Base-by-base conservation (phyloP, 2,888 invertebrate genomes). In the Lepeophtheirus nordmannii region DNA sequence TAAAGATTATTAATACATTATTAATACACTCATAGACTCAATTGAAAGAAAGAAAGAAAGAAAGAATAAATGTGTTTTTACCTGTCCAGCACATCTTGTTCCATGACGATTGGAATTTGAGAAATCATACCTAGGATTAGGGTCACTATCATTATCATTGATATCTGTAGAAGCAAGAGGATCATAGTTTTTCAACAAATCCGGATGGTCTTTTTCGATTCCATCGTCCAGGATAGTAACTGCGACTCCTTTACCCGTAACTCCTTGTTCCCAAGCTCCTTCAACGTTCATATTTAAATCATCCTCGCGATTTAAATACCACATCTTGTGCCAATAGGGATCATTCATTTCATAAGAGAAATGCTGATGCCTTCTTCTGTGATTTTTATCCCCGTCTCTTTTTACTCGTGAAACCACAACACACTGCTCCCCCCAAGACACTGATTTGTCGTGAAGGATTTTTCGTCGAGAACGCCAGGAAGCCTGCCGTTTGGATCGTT, bases 141-240 rank as follows among this genome's bases (percentile, higher is more conserved):
- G 97, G 77, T 98, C 93, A 1, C 86, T 83, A 76, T 98, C 97
- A 74, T 91, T 87, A 69, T 86, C 88, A 75, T 98, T 97, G 58
- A 97, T 94, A 78, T 97, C 97, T 76, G 90, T 96, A 41, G 94
- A 94, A 60, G 97, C 96, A 70, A 83, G 80, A 12, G 91, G 88
- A 79, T 97, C 97, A 77, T 93, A 96, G 79, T 96, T 96, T 71
- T 83, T 82, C 67, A 82, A 77, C 70, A 96, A 82, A 76, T 96
- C 96, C 0, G 94, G 94, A 79, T 96, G 96, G 77, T 92, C 89
- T 69, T 89, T 91, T 76, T 96, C 94, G 53, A 96, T 81, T 37
- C 96, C 96, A 75, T 96, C 96, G 75, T 97, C 96, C 64, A 97
- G 81, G 71, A 97, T 96, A 61, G 96, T 93, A 69, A 97, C 94